These are phyloP conservation scores for Adineta ricciae DNA, from an alignment of 2,888 invertebrate genomes.

Conservation along the genomic window DNA sequence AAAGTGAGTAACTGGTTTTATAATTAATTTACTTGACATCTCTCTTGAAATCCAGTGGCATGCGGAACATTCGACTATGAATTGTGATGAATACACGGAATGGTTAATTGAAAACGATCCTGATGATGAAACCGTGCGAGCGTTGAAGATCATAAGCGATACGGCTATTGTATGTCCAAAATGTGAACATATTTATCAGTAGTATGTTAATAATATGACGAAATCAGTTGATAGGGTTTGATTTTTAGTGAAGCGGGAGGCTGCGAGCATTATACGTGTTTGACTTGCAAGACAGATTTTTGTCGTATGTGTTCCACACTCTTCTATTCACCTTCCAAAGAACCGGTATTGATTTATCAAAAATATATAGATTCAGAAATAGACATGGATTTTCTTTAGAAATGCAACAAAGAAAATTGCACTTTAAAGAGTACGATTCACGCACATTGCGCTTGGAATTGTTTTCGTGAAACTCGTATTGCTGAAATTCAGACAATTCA, in stretches of 20 bases:
- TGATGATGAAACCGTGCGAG: background rate
- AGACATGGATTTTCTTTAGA: background rate
- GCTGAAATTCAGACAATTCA: background rate
- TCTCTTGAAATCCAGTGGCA: background rate
- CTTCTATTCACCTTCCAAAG: background rate
- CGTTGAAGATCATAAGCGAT: background rate
- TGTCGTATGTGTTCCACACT: background rate
- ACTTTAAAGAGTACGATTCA: background rate
- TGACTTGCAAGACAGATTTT: background rate
- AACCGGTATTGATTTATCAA: background rate
- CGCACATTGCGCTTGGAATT: background rate
- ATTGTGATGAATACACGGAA: background rate
- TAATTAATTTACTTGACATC: background rate
- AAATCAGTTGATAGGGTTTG: background rate
- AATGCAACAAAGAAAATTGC: background rate
- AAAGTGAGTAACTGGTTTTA: background rate
- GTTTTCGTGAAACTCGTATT: background rate
- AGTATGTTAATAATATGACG: background rate
- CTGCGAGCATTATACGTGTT: background rate
- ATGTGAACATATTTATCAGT: background rate
- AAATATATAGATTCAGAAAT: background rate
- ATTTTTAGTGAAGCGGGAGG: background rate
- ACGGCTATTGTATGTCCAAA: background rate
- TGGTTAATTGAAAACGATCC: background rate
- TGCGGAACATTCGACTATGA: background rate